These are phyloP conservation scores for Mycteria americana DNA, from an alignment of 2,797 vertebrate species.

Conservation along the genomic window DNA sequence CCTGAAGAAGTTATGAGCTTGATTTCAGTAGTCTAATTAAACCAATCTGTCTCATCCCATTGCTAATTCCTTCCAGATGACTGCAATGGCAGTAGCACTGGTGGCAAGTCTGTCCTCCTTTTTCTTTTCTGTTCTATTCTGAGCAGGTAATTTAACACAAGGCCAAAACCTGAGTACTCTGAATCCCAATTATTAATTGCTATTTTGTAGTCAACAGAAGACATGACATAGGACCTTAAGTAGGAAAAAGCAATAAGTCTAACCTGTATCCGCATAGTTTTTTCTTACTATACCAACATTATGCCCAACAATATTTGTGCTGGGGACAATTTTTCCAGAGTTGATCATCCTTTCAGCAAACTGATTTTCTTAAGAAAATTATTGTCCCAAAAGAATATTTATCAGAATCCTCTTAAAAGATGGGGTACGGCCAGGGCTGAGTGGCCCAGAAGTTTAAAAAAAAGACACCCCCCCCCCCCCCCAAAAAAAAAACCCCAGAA, in stretches of 20 bases:
- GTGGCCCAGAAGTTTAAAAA: background rate
- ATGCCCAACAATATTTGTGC: background rate
- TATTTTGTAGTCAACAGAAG: background rate
- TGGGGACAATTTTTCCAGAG: background rate
- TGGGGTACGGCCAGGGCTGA: background rate
- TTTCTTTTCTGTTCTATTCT: constrained; percentile 18
- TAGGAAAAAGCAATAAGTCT: background rate
- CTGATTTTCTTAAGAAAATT: background rate
- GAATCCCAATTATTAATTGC: background rate
- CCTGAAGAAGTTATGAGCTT: background rate
- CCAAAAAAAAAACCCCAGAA: background rate
- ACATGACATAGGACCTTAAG: background rate
- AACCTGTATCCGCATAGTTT: background rate
- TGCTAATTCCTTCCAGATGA: constrained; percentile 39
- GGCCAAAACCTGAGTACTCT: background rate
- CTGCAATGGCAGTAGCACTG: background rate
- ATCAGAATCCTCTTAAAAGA: background rate
- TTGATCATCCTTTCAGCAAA: background rate
- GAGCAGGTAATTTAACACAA: background rate
- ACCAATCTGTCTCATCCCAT: background rate
- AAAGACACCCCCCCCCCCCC: background rate
- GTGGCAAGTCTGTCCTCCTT: background rate
- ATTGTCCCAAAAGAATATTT: background rate
- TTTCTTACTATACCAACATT: background rate
- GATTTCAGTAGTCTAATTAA: constrained; percentile 39